A percentile compares a stretch with the other conserved stretches of the same genome.
Conservation (phyloP, 2,113 vertebrate genomes). For the Pachyramphus minor region DNA sequence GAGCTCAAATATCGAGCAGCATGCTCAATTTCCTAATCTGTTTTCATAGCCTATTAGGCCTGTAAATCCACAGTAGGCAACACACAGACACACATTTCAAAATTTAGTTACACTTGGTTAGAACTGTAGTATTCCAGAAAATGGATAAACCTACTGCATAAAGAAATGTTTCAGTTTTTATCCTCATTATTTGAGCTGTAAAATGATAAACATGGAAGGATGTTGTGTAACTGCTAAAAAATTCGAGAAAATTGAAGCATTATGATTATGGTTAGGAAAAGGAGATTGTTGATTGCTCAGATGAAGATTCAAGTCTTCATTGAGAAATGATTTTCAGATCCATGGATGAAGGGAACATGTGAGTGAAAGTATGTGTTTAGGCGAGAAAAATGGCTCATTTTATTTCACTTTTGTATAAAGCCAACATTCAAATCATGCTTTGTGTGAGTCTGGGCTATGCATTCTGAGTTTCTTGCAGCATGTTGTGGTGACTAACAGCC, state of each 20-base stretch:
- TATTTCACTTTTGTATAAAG: neutral
- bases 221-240: neutral
- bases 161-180: neutral
- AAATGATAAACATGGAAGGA: neutral
- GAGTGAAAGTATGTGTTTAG: neutral
- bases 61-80: neutral
- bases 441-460: neutral
- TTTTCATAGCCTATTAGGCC: neutral
- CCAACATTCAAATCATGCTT: neutral
- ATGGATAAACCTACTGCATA: neutral
- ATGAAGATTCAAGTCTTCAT: neutral
- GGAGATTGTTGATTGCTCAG: neutral
- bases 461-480: neutral
- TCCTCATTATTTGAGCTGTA: neutral
- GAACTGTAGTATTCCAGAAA: neutral
- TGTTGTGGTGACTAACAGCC: rapidly evolving
- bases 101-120: neutral
- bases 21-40: neutral
- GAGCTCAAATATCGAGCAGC: neutral
- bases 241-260: neutral
- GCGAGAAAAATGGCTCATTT: neutral
- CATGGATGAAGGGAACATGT: neutral
- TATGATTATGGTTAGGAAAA: neutral
- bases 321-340: neutral
- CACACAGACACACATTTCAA: neutral